Evolutionary conservation across 2,113 vertebrate genomes (phyloP).

Genomic region (Cinclus cinclus): DNA sequence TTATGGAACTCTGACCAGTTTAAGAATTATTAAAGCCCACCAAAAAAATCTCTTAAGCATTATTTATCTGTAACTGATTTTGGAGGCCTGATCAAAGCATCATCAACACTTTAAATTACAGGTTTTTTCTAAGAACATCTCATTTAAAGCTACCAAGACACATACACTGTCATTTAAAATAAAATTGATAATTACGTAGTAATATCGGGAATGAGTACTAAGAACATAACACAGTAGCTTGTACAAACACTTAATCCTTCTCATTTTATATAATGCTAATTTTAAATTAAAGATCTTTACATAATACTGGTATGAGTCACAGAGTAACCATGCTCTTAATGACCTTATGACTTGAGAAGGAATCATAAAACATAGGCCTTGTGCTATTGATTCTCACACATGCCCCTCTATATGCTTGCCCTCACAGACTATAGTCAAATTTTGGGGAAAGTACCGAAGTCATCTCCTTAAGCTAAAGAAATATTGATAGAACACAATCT

Average conservation of each 20-base stretch:
- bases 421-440: neutral
- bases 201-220: neutral
- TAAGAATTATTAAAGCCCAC: neutral
- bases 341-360: neutral
- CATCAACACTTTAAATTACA: neutral
- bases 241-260: neutral
- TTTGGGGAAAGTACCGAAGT: neutral
- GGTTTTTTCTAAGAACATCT: neutral
- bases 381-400: neutral
- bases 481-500: neutral
- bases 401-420: neutral
- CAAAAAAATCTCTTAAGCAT: neutral
- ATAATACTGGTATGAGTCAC: neutral
- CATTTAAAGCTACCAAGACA: constrained; percentile 7
- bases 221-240: neutral
- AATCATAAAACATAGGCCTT: neutral
- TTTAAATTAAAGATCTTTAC: neutral
- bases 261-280: neutral
- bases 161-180: neutral
- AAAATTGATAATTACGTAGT: neutral
- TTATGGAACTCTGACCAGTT: neutral
- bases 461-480: neutral
- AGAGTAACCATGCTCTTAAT: neutral
- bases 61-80: neutral
- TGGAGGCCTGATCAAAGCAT: neutral